Conservation (phyloP, 2,888 invertebrate species). For the Tetheella fluctuosa region DNA sequence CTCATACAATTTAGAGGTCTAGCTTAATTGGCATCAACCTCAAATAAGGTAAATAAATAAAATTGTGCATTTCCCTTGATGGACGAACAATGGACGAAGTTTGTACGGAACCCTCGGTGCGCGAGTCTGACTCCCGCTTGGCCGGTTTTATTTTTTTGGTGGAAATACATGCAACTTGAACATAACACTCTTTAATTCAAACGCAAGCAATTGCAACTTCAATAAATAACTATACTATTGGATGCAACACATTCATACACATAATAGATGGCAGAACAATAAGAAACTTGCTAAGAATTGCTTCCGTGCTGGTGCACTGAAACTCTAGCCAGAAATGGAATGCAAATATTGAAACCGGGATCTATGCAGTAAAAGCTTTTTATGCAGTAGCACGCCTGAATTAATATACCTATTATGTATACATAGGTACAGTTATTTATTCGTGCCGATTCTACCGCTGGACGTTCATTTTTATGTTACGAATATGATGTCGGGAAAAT, state of each 20-base stretch:
- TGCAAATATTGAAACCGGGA: conserved; percentile 74
- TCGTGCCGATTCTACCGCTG: conserved; percentile 11
- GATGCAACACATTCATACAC: conserved; percentile 30
- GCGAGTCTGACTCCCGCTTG: too few relatives aligned
- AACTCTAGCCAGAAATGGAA: conserved; percentile 73
- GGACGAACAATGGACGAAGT: too few relatives aligned
- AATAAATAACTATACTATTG: too few relatives aligned
- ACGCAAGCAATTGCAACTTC: too few relatives aligned
- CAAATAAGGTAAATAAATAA: too few relatives aligned
- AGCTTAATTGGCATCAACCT: too few relatives aligned
- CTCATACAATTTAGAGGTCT: too few relatives aligned
- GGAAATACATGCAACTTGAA: too few relatives aligned
- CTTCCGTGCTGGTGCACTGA: conserved; percentile 49
- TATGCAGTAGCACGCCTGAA: conserved; percentile 68
- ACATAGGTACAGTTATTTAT: conserved; percentile 19
- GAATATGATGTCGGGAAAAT: conserved; percentile 14
- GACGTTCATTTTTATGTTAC: conserved; percentile 26
- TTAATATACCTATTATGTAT: conserved; percentile 45
- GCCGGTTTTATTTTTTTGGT: too few relatives aligned
- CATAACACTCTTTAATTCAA: too few relatives aligned
- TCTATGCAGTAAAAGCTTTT: conserved; percentile 66
- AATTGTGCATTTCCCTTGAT: too few relatives aligned
- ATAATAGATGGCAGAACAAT: conserved; percentile 58
- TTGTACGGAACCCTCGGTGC: too few relatives aligned
- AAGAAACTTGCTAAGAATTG: conserved; percentile 60